These are phyloP conservation scores for Caenorhabditis brenneri DNA, from an alignment of 1,140 invertebrate species.

Conservation along the genomic window DNA sequence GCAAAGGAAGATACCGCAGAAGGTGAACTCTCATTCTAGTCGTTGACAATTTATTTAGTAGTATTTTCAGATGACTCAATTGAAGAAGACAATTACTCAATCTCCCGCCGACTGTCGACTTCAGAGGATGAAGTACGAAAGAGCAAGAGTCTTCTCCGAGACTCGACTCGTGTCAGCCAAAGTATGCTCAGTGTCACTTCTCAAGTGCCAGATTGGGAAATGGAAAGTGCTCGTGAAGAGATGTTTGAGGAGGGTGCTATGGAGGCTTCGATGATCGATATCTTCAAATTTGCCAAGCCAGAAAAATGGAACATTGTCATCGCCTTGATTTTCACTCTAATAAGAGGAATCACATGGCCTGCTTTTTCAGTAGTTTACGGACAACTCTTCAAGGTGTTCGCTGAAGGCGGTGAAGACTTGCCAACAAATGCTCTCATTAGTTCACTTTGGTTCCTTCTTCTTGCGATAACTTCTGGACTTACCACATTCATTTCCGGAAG, in stretches of 20 bases:
- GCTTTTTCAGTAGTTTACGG: constrained; percentile 69
- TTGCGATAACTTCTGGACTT: constrained; percentile 56
- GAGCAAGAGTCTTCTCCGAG: constrained; percentile 7
- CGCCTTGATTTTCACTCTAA: constrained; percentile 56
- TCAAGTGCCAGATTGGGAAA: constrained; percentile 40
- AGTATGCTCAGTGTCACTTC: constrained; percentile 47
- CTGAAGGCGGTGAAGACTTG: background rate
- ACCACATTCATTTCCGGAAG: constrained; percentile 62
- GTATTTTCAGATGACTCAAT: background rate
- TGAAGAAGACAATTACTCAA: background rate
- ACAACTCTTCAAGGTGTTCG: constrained; percentile 59
- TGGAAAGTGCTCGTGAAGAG: constrained; percentile 51
- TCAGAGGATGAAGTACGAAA: background rate
- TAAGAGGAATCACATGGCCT: constrained; percentile 65
- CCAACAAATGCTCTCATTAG: constrained; percentile 35
- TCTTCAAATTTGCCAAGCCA: constrained; percentile 60
- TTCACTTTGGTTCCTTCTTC: constrained; percentile 52
- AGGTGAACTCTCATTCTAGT: background rate
- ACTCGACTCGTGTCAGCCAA: constrained; percentile 31
- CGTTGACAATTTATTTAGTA: background rate
- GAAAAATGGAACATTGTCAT: constrained; percentile 51
- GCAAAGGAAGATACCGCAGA: constrained; percentile 37
- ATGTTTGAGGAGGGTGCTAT: constrained; percentile 61
- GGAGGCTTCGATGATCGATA: constrained; percentile 59
- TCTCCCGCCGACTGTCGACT: background rate